These are phyloP conservation scores for Gymnogyps californianus DNA, from an alignment of 2,113 vertebrate genomes.

Conservation along the genomic window DNA sequence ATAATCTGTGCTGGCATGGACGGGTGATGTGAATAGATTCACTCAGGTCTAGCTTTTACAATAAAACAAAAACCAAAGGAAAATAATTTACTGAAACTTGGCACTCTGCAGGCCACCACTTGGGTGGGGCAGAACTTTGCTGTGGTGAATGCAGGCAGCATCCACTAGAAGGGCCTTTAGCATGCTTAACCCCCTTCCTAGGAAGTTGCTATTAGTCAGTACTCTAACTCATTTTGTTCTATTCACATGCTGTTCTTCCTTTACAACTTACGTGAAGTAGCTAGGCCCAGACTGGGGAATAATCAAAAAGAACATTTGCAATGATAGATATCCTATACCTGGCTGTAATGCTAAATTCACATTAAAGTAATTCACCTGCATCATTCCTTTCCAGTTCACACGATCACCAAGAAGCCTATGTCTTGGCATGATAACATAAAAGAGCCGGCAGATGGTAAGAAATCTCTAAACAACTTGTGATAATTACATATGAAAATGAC, in stretches of 20 bases:
- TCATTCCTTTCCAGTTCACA: conserved; percentile 71
- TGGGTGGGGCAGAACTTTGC: neutral
- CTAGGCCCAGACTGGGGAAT: neutral
- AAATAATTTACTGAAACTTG: neutral
- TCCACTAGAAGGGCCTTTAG: neutral
- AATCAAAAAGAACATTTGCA: neutral
- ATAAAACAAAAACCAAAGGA: neutral
- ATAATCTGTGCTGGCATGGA: fast-evolving
- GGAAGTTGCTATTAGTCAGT: neutral
- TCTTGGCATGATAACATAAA: conserved; percentile 70
- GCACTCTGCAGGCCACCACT: neutral
- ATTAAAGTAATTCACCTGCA: neutral
- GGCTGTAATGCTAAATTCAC: neutral
- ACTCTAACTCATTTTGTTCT: neutral
- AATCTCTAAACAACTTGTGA: neutral
- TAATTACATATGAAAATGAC: neutral
- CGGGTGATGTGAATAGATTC: neutral
- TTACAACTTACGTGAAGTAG: neutral
- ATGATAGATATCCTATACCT: neutral
- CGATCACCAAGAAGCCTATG: conserved; percentile 83
- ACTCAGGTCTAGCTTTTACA: neutral
- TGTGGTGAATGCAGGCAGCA: neutral
- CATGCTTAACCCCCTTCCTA: neutral
- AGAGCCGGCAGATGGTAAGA: conserved; percentile 79
- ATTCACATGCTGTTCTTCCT: neutral